Base-by-base conservation (phyloP, 2,113 vertebrate species). In the Malaclemys terrapin region DNA sequence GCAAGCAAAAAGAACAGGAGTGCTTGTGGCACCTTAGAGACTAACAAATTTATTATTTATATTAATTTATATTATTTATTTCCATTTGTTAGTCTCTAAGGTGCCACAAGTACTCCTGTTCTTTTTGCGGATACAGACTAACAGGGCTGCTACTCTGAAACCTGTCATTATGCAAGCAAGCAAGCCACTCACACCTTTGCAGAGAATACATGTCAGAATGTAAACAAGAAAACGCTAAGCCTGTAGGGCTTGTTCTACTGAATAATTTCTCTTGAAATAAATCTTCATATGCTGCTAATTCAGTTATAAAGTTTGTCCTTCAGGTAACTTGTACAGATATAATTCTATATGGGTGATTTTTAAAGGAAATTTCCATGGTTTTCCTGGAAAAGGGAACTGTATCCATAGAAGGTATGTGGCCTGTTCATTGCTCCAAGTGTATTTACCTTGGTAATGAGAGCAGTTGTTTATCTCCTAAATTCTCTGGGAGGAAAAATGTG, bases 321-420 rank as follows among this genome's bases (percentile, higher is more conserved):
- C 85, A 24, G 80, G 29, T 79, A 76, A 47, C 2, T 4, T 57
- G 20, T 93, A 83, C 84, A 96, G 93, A 78, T 53, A 94, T 52
- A 95, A 80, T 75, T 80, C 93, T 47, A 85, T 62, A 45, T 42
- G 42, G 75, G 29, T 89, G 84, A 94, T 86, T 72, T 85, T 94
- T 84, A 90, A 89, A 81, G 84, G 47, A 5, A 52, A n/a, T 90
- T 93, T 94, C 88, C 69, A 91, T 91, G 12, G 81, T 45, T 93
- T 8, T 27, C 2, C 7, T 56, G 29, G 20, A 86, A 56, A 89
- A 62, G 6, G 45, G 86, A 53, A 4, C 14, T 65, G 16, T 65
- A 45, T 75, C 22, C 8, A 10, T 92, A 81, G 59, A 84, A 93
- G 57, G 80, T 80, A 84, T 80, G 92, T 88, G 45, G 10, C 53